These are phyloP conservation scores for Sebastolobus alascanus DNA, from an alignment of 2,797 vertebrate species.

Conservation along the genomic window DNA sequence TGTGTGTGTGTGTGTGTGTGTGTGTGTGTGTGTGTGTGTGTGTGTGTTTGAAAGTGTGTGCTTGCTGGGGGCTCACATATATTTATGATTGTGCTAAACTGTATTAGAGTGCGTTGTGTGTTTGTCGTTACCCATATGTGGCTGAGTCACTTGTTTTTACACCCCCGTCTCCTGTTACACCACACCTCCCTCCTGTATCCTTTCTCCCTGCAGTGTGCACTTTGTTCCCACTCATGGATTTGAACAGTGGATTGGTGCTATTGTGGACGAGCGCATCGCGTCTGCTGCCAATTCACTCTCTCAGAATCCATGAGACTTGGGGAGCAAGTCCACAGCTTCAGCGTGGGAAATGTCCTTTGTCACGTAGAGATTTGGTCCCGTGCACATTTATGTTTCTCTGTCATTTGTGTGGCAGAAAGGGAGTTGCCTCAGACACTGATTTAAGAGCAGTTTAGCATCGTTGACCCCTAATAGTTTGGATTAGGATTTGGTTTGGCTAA, in stretches of 20 bases:
- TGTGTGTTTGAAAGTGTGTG: slow-evolving; percentile 23
- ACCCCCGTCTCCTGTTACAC: slow-evolving; percentile 51
- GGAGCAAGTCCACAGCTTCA: slow-evolving; percentile 63
- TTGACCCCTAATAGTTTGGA: slow-evolving; percentile 70
- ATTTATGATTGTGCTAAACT: slow-evolving; percentile 55
- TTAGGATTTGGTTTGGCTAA: slow-evolving; percentile 80
- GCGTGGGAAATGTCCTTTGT: slow-evolving; percentile 57
- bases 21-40: slow-evolving; percentile 24
- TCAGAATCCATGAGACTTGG: slow-evolving; percentile 61
- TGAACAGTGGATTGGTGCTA: slow-evolving; percentile 51
- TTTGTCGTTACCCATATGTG: slow-evolving; percentile 58
- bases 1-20: slow-evolving; percentile 25
- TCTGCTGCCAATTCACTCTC: slow-evolving; percentile 45
- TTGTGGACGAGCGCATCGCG: slow-evolving; percentile 24
- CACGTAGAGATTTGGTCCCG: slow-evolving; percentile 69
- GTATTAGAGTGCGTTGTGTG: slow-evolving; percentile 47
- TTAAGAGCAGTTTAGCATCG: slow-evolving; percentile 80
- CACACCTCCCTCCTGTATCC: slow-evolving; percentile 59
- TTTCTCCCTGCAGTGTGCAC: slow-evolving; percentile 64
- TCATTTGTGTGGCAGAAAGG: slow-evolving; percentile 77
- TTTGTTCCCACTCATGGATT: slow-evolving; percentile 75
- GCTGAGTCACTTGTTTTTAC: slow-evolving; percentile 62
- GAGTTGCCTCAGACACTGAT: slow-evolving; percentile 78
- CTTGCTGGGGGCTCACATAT: slow-evolving; percentile 42
- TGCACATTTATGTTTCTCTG: slow-evolving; percentile 75